These are phyloP conservation scores for Cataglyphis livida DNA, from an alignment of 2,888 invertebrate genomes.

Conservation along the genomic window DNA sequence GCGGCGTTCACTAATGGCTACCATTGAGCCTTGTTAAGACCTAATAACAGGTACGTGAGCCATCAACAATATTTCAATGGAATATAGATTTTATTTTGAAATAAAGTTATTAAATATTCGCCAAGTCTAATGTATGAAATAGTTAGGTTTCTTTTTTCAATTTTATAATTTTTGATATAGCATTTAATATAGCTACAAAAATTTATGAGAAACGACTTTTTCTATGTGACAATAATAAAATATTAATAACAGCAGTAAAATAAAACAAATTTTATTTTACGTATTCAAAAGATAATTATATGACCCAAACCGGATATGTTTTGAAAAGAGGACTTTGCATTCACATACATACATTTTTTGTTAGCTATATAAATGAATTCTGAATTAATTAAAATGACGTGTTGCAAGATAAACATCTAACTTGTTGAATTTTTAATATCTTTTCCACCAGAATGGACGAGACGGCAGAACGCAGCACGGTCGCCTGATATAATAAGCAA, in stretches of 20 bases:
- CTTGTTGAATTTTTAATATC: conserved; percentile 45
- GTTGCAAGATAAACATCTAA: conserved; percentile 4
- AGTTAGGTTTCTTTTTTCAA: neutral
- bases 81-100: neutral
- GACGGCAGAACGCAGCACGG: conserved; percentile 84
- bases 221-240: neutral
- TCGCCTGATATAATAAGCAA: conserved; percentile 83
- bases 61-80: conserved; percentile 6
- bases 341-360: neutral
- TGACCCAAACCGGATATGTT: neutral
- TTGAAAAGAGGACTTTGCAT: neutral
- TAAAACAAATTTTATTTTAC: neutral
- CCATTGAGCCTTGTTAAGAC: conserved; percentile 90
- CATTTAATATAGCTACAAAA: neutral
- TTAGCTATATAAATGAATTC: neutral
- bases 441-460: conserved; percentile 83
- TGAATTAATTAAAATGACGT: neutral
- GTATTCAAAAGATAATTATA: neutral
- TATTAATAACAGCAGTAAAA: neutral
- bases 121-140: neutral
- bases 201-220: neutral
- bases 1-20: conserved; percentile 99
- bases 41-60: conserved; percentile 83
- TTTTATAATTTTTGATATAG: neutral
- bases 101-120: neutral